Base-by-base conservation (phyloP, 2,797 vertebrate species). In the Pristis pectinata region DNA sequence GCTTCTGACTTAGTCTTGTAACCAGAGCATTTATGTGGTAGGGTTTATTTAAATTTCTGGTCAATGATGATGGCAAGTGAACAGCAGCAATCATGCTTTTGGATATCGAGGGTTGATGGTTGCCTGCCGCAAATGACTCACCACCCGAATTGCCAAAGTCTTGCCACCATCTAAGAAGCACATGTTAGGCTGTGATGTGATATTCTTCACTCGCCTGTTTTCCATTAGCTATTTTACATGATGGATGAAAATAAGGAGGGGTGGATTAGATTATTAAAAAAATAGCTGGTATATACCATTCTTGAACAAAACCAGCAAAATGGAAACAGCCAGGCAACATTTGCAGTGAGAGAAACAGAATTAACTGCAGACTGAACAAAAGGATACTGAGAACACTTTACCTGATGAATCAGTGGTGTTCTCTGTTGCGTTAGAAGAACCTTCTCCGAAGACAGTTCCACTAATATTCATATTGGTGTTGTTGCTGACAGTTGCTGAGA, bases 381-480 rank as follows among this genome's bases (percentile, higher is more conserved):
- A 61, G 17, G 11, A 89, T n/a, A 56, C 10, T 17, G 13, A n/a
- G 34, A 67, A 41, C 24, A n/a, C 24, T 7, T 91, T 76, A 94
- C 92, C 92, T 94, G 92, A 30, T 53, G 41, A 74, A 94, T 94
- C 92, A 56, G 70, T 94, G 70, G 49, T 49, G 15, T 94, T 94
- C 41, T 76, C 70, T n/a, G 67, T 74, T 94, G 44, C 8, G 11
- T 49, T 94, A 0, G 92, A 94, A 53, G 92, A 94, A 53, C 37
- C 92, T 94, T 94, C 70, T 56, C 92, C 92, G 56, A 94, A 94
- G 92, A 76, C 67, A 94, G 41, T 74, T 34, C 92, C 70, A 53
- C 70, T 93, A 34, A 30, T 72, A 41, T 30, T 93, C 10, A 76
- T 41, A 53, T 76, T 56, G 70, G 37, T 56, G 70, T 11, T 74